Evolutionary conservation across 2,888 invertebrate genomes (phyloP).

Genomic region (Nasonovia ribisnigri): DNA sequence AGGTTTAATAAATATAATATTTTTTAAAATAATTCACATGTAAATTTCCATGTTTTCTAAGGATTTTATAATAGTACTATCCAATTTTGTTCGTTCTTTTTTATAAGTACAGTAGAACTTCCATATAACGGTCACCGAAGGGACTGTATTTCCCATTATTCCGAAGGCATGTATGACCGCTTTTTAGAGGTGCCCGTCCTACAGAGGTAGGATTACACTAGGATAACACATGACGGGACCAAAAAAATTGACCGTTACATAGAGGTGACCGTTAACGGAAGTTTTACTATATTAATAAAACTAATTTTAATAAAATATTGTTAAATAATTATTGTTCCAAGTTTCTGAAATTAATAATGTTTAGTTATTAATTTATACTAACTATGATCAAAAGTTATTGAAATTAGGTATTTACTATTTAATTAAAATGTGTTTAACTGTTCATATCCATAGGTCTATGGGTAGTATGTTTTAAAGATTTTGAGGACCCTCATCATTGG

Average conservation of each 20-base stretch:
- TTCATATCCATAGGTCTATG: constrained; percentile 81
- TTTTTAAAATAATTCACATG: not conserved
- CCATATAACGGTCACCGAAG: no score
- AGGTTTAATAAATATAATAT: not conserved
- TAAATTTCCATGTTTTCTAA: not conserved
- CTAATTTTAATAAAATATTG: not conserved
- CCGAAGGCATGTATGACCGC: no score
- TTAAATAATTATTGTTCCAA: not conserved
- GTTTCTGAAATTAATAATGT: not conserved
- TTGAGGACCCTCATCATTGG: constrained; percentile 83
- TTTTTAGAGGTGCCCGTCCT: no score
- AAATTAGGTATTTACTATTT: not conserved
- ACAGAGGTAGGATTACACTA: no score
- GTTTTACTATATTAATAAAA: no score
- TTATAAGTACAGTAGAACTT: no score
- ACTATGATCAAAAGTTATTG: not conserved
- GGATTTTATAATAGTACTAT: not conserved
- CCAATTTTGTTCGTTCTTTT: not conserved
- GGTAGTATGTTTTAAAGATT: constrained; percentile 93
- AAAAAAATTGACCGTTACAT: no score
- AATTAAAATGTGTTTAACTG: not conserved
- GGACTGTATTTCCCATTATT: no score
- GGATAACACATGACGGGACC: no score
- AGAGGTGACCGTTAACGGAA: no score
- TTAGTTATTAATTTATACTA: not conserved